A percentile compares a stretch with the other conserved stretches of the same genome.
Evolutionary conservation across 2,797 vertebrate genomes (phyloP).

Genomic region (Gymnopithys bicolor): DNA sequence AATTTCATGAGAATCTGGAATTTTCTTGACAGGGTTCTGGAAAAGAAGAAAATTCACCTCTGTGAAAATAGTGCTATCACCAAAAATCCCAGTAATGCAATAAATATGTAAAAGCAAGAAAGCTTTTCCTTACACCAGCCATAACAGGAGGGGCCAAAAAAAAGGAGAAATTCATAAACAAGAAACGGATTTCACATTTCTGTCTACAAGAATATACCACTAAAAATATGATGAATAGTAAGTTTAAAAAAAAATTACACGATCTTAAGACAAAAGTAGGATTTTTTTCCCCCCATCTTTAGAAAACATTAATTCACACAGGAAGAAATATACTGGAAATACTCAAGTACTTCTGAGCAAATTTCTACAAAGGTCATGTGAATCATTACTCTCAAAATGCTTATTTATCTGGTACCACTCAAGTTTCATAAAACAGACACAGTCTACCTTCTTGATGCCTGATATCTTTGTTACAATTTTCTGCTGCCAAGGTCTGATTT

Average conservation of each 20-base stretch:
- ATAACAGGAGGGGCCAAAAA: not conserved
- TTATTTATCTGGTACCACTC: constrained; percentile 8
- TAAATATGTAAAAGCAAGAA: not conserved
- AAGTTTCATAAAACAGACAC: constrained; percentile 36
- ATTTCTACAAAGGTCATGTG: constrained; percentile 32
- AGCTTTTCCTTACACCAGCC: not conserved
- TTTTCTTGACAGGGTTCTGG: constrained; percentile 93
- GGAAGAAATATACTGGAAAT: not conserved
- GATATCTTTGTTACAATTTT: constrained; percentile 10
- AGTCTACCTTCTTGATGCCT: not conserved
- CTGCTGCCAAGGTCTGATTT: constrained; percentile 20
- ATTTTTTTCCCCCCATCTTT: not conserved
- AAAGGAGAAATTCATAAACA: not conserved
- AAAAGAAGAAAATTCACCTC: constrained; percentile 6
- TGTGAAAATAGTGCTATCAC: not conserved
- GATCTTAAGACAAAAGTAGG: not conserved
- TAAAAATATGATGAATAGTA: not conserved
- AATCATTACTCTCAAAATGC: constrained; percentile 27
- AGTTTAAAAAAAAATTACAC: not conserved
- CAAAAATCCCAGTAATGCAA: rapidly evolving
- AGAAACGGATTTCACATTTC: not conserved
- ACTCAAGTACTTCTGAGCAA: not conserved
- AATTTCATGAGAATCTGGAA: constrained; percentile 97
- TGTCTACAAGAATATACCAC: not conserved
- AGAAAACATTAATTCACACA: not conserved